Evolutionary conservation across 1,140 invertebrate species (phyloP), one percentile per base, ranked within the genome.

Genomic region (Idris sp.): DNA sequence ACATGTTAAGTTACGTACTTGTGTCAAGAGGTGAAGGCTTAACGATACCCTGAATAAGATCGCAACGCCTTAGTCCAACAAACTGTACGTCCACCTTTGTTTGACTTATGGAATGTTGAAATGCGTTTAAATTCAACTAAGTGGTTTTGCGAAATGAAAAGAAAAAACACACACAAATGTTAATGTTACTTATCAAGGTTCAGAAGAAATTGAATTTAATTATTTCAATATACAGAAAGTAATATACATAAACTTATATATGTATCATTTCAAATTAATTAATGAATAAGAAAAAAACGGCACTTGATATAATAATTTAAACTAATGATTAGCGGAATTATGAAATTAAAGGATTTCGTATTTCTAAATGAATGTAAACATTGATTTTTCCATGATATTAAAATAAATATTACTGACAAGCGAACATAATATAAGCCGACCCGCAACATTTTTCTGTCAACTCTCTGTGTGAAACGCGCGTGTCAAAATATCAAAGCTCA

Each of bases 21-120:
- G 75, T 81, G 81, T 83, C 81, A 82, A 83, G 79, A 82, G 82
- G 81, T 81, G 82, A 83, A 82, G 82, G 77, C 80, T 80, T 77
- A 78, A 77, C 77, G 80, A 79, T 81, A 73, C 81, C 74, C 78
- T 79, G 80, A 82, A 73, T 74, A 81, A 77, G 59, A 64, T 72
- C 58, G 58, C 58, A 41, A 58, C 28, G 18, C 31, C 48, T 48
- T 48, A 56, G 49, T 26, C 49, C 35, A 62, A 62, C 49, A 56
- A 61, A 62, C 30, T 72, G 26, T 19, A 22, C 49, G 26, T 61
- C 51, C 40, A 59, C 46, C 40, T 62, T 56, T 54, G 58, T 62
- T 71, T 62, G 67, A 71, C 58, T 71, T 62, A 48, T 62, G 58
- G 56, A 62, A 71, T 62, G 58, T 56, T 62, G 22, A 71, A 71